Evolutionary conservation across 1,140 invertebrate genomes (phyloP), one percentile per base, ranked within the genome.

Genomic region (Drosophila hydei): DNA sequence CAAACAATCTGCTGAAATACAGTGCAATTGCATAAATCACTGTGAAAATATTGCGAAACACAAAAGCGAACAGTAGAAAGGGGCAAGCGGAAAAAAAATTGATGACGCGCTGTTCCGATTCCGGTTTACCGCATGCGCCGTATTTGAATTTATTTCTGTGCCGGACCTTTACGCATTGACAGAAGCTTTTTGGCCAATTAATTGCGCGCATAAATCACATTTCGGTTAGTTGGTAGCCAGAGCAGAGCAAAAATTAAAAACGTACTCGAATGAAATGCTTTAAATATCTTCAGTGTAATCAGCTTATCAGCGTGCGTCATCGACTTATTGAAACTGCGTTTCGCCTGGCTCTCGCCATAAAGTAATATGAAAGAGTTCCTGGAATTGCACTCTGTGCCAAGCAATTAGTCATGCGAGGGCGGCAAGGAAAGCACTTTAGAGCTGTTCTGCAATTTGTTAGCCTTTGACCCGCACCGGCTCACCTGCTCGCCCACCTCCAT

Each of bases 171-270:
- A 23, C 18, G 36, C 52, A 64, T 33, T 25, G 69, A 25, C 54
- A 63, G 64, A 40, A 64, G 75, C 72, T 77, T 75, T 71, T 77
- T 64, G 51, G 48, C 45, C 77, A 80, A 80, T 77, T 85, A 81
- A 81, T 73, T 67, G 55, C 50, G 11, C 21, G 59, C 77, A 81
- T 85, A 85, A 85, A 87, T 85, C 81, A 87, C 47, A 58, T 50
- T 54, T 56, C 30, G 40, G 18, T 3, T 62, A 54, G 65, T 62
- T 79, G 62, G 12, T 51, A 18, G 78, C 59, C 52, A 71, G 72
- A 72, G 18, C 40, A 50, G 7, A 45, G 72, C 75, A 75, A 48
- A 56, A 64, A 16, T 30, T 4, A 1, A 6, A 6, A 42, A 42
- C 38, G 38, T 2, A 16, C n/a, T 42, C 38, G 14, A 42, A 16